A percentile compares a stretch with the other conserved stretches of the same genome.
Conservation (phyloP, 2,888 invertebrate species). For the Holacanthella duospinosa region DNA sequence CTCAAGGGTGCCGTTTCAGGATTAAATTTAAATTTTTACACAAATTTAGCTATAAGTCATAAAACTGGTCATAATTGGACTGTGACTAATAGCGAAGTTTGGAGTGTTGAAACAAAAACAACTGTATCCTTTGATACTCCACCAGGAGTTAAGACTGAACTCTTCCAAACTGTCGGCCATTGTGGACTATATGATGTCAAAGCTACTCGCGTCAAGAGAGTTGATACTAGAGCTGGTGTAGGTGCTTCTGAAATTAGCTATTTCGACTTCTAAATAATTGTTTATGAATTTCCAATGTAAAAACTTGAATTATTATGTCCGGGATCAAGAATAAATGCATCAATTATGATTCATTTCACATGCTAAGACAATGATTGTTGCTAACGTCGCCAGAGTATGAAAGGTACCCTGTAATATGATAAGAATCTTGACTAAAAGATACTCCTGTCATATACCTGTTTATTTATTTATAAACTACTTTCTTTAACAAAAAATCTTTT, state of each 20-base stretch:
- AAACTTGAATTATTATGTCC: no score
- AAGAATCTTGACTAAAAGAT: no score
- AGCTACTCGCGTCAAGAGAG: conserved; percentile 23
- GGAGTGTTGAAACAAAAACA: conserved; percentile 23
- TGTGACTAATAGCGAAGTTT: conserved; percentile 21
- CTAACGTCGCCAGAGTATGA: no score
- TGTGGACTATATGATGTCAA: conserved; percentile 26
- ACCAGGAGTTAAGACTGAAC: conserved; percentile 19
- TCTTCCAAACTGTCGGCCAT: conserved; percentile 23
- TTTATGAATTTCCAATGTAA: no score
- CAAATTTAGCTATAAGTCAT: conserved; percentile 13
- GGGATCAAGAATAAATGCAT: no score
- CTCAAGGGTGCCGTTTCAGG: conserved; percentile 15
- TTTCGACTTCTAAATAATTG: conserved; percentile 13
- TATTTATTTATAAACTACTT: no score
- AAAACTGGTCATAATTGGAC: conserved; percentile 29
- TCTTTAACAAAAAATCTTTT: no score
- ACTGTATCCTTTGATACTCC: conserved; percentile 25
- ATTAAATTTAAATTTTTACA: conserved; percentile 17
- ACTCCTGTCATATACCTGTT: no score
- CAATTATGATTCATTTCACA: no score
- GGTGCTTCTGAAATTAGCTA: conserved; percentile 14
- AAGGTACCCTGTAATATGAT: no score
- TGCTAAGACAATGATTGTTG: no score
- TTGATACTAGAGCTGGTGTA: conserved; percentile 18